Evolutionary conservation across 1,140 invertebrate species (phyloP), one percentile per base, ranked within the genome.

Genomic region (Portunus trituberculatus): DNA sequence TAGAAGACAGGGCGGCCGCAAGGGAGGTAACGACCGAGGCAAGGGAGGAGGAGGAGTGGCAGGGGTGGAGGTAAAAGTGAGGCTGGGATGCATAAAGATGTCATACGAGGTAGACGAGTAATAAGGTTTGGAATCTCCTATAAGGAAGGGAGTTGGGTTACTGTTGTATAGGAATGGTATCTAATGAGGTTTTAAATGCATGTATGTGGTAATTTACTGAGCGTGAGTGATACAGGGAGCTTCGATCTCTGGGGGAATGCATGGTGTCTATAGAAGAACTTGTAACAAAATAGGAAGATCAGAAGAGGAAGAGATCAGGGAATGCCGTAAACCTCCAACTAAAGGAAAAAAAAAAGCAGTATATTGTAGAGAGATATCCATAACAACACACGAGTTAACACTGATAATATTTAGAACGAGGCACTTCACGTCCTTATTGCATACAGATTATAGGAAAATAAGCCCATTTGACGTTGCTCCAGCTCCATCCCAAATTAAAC

Each of bases 401-500:
- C 39, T 39, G 20, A 76, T 8, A n/a, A n/a, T 76, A 76, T 76
- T n/a, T 76, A 76, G 67, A 76, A n/a, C 3, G 25, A n/a, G 0
- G 3, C 67, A 25, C n/a, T 76, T 76, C 67, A 76, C 52, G 12
- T n/a, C 20, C 67, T 76, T 76, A n/a, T n/a, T 20, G 16, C 25
- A 76, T n/a, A 76, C 67, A 76, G n/a, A 76, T 76, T 20, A 20
- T 76, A 12, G 25, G 67, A 76, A 8, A 20, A n/a, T 25, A n/a
- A 76, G 20, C 67, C 4, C 67, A 76, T 76, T 76, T 76, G 67
- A 76, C 67, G 67, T 25, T n/a, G 67, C 25, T 8, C 67, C 67
- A 76, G 67, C n/a, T 76, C n/a, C 67, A 76, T 76, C 20, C 67
- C 20, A 76, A 76, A 76, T 76, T 76, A 76, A 76, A n/a, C 67